Percentiles rank a stretch among this genome's conserved stretches.
Conservation (phyloP, 2,113 vertebrate species). For the Tichodroma muraria region DNA sequence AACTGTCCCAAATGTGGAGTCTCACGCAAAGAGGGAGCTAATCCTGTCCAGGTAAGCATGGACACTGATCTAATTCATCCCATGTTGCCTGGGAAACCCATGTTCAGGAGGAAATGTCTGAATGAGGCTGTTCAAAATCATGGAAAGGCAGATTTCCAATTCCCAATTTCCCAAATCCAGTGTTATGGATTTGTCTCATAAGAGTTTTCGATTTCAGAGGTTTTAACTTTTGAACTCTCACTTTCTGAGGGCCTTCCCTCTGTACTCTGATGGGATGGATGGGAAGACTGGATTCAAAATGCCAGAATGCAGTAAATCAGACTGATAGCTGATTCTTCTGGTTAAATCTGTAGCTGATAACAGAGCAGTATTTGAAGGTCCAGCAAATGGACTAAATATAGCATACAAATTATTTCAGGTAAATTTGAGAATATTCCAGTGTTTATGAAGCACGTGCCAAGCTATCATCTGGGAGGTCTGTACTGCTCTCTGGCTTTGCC, state of each 20-base stretch:
- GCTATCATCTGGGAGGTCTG: background rate
- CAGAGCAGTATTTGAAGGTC: background rate
- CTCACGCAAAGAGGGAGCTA: background rate
- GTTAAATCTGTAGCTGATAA: background rate
- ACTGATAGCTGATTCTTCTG: background rate
- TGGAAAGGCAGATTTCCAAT: background rate
- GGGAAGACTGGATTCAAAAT: background rate
- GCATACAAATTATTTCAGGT: background rate
- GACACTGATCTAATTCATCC: background rate
- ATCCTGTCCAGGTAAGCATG: background rate
- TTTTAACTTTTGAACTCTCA: background rate
- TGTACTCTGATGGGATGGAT: background rate
- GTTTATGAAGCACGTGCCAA: rapidly evolving
- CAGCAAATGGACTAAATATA: background rate
- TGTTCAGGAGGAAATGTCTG: background rate
- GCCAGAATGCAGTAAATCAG: background rate
- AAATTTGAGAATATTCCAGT: no score
- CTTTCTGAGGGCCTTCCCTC: background rate
- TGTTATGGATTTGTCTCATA: background rate
- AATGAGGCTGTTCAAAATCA: background rate
- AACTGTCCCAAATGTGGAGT: background rate
- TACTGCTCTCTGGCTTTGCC: background rate
- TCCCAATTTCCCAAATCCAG: no score
- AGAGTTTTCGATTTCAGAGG: background rate
- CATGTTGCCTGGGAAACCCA: background rate